Evolutionary conservation across 2,113 vertebrate species (phyloP).

Genomic region (Scopus umbretta): DNA sequence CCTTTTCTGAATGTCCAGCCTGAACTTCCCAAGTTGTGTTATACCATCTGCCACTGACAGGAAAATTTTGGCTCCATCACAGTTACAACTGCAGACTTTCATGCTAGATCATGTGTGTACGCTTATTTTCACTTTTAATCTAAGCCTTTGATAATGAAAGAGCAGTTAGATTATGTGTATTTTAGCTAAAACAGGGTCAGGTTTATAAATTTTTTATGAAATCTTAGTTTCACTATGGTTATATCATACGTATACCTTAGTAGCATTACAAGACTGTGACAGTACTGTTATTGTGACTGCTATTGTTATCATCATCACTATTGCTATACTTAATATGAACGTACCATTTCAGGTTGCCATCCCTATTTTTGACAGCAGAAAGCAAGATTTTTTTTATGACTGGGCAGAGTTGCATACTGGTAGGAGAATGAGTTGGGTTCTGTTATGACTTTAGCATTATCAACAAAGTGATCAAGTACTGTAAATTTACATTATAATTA

Average conservation of each 20-base stretch:
- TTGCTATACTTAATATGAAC: background rate
- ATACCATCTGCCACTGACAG: background rate
- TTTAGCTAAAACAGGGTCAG: background rate
- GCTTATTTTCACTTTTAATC: background rate
- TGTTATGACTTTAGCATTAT: background rate
- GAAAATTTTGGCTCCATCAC: background rate
- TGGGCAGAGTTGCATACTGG: background rate
- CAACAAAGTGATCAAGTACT: constrained; percentile 4
- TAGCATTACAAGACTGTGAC: background rate
- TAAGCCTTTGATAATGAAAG: background rate
- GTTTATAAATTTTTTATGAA: background rate
- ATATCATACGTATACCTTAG: background rate
- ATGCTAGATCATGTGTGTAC: background rate
- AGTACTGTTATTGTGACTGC: background rate
- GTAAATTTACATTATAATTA: constrained; percentile 21
- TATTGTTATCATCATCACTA: background rate
- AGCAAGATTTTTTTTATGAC: background rate
- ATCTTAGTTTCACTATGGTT: background rate
- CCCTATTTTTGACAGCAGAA: background rate
- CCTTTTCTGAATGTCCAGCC: background rate
- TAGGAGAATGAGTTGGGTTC: background rate
- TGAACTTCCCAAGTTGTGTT: background rate
- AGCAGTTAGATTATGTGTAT: background rate
- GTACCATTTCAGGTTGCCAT: background rate
- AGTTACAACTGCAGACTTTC: background rate